Conservation (phyloP, 2,888 invertebrate species). For the Monopis laevigella region DNA sequence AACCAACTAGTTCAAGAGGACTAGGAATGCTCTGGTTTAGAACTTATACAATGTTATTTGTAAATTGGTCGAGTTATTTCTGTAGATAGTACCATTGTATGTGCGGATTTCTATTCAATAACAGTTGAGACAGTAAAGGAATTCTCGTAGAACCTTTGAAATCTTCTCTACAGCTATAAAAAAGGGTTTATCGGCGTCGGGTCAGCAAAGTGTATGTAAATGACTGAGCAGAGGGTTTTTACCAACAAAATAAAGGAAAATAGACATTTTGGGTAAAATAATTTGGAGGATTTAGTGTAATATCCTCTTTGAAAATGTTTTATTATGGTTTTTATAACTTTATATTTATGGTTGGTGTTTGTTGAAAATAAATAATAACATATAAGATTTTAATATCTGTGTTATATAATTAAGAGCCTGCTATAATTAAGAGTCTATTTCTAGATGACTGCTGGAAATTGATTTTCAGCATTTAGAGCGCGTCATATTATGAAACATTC, state of each 20-base stretch:
- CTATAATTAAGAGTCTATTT: no score
- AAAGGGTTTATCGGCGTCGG: slow-evolving; percentile 56
- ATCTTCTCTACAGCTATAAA: slow-evolving; percentile 50
- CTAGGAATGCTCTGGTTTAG: no score
- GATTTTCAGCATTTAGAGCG: no score
- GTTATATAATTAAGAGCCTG: no score
- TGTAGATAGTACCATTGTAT: slow-evolving; percentile 5
- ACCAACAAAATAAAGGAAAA: slow-evolving; percentile 44
- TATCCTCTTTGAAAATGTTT: not conserved
- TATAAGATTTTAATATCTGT: no score
- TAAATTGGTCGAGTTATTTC: slow-evolving; percentile 4
- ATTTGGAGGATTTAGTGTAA: no score
- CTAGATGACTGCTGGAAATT: no score
- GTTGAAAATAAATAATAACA: no score
- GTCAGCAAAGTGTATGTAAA: slow-evolving; percentile 63
- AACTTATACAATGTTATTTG: not conserved
- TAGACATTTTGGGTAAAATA: slow-evolving; percentile 37
- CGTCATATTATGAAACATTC: no score
- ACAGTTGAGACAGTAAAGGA: slow-evolving; percentile 25
- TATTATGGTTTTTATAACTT: not conserved
- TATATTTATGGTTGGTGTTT: no score
- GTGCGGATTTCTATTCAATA: slow-evolving; percentile 16
- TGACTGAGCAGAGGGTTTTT: slow-evolving; percentile 39
- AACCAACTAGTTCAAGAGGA: no score
- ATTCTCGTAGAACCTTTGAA: slow-evolving; percentile 38